Conservation (phyloP, 2,888 invertebrate species). For the Tridacna gigas region DNA sequence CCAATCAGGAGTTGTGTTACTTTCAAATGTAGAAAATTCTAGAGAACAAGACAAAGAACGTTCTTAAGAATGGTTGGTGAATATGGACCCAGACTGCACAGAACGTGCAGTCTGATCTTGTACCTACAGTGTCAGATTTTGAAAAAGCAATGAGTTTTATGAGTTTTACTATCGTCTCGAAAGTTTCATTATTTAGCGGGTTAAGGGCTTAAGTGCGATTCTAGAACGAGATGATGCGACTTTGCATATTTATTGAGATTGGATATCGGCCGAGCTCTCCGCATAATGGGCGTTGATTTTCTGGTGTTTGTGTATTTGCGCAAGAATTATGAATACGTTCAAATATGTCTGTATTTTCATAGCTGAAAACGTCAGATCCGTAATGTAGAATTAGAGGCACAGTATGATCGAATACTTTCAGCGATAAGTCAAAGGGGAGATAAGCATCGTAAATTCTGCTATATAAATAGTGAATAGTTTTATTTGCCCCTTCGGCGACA, state of each 20-base stretch:
- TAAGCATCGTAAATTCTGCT: background rate
- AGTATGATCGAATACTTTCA: no score
- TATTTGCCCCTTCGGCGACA: background rate
- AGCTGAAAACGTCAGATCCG: background rate
- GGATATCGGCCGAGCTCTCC: constrained; percentile 11
- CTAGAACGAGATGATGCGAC: background rate
- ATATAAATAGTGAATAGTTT: background rate
- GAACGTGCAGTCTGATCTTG: no score
- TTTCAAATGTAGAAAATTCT: no score
- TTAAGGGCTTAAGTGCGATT: no score
- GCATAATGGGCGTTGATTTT: background rate
- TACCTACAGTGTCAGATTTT: no score
- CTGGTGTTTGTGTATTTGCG: background rate
- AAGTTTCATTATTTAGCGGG: no score
- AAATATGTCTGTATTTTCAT: background rate
- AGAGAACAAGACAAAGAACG: no score
- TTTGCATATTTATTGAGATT: background rate
- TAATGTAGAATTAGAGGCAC: background rate
- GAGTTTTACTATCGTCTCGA: no score
- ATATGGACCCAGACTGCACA: no score
- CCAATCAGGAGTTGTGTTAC: no score
- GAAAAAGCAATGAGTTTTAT: no score
- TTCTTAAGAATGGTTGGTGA: no score
- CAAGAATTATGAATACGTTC: constrained; percentile 4
- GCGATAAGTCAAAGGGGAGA: constrained; percentile 1